Base-by-base conservation (phyloP, 2,797 vertebrate species). In the Aeoliscus strigatus region DNA sequence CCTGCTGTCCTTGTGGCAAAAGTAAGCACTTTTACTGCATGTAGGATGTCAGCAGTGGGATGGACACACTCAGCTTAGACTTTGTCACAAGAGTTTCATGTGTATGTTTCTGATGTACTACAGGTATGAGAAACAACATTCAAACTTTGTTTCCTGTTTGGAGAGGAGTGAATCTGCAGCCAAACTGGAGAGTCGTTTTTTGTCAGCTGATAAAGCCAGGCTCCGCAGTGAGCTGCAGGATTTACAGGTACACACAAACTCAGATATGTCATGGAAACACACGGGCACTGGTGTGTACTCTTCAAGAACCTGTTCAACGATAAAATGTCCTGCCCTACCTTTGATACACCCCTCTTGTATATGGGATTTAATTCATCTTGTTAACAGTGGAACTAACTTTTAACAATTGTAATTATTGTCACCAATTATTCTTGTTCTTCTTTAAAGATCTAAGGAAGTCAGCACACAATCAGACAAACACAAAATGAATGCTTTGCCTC, bases 41-140 rank as follows among this genome's bases (percentile, higher is more conserved):
- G n/a, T 5, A 8, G 3, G 14, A 13, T 10, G 37, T n/a, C n/a
- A n/a, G 38, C 48, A 2, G 16, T 23, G 7, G 6, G 8, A 43
- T 50, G 13, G n/a, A n/a, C n/a, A n/a, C n/a, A n/a, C n/a, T n/a
- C n/a, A n/a, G n/a, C n/a, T n/a, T n/a, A n/a, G n/a, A n/a, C n/a
- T n/a, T n/a, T n/a, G n/a, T n/a, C n/a, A n/a, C n/a, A n/a, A n/a
- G n/a, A n/a, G n/a, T n/a, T n/a, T n/a, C n/a, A n/a, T n/a, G n/a
- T n/a, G n/a, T n/a, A n/a, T n/a, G n/a, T n/a, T n/a, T 9, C 18
- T 17, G 15, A 17, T 12, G 11, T 34, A 8, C 14, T 13, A 5
- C 66, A 99, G 96, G 77, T 90, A 90, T 50, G 96, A 99, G 76
- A 99, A 96, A 53, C 92, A 93, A 4, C 74, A 85, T 1, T 88